A percentile compares a stretch with the other conserved stretches of the same genome.
Conservation (phyloP, 2,888 invertebrate genomes). For the Synanthedon vespiformis region DNA sequence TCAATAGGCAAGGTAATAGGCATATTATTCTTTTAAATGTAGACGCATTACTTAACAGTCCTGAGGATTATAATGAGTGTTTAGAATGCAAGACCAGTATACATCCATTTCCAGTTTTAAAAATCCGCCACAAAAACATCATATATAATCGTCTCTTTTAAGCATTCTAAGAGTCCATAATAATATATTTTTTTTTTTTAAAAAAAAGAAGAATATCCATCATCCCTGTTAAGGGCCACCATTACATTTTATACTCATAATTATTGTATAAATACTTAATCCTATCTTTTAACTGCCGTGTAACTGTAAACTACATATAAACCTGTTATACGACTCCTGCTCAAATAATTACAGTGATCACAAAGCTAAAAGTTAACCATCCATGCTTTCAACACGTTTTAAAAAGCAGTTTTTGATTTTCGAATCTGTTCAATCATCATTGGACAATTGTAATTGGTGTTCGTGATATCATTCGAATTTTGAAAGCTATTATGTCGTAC, state of each 20-base stretch:
- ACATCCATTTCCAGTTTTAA: no score
- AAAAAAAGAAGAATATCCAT: no score
- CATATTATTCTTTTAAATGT: no score
- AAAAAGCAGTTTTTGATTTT: conserved; percentile 5
- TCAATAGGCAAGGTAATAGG: no score
- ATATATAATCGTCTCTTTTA: no score
- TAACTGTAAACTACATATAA: conserved; percentile 26
- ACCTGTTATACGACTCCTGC: conserved; percentile 19
- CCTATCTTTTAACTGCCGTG: conserved; percentile 23
- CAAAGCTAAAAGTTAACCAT: conserved; percentile 8
- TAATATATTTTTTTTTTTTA: no score
- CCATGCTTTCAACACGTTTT: neutral
- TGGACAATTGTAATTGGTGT: neutral
- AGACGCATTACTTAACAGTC: no score
- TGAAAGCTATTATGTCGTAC: neutral
- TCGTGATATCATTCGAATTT: neutral
- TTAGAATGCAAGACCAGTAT: no score
- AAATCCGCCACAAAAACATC: no score
- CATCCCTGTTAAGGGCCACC: neutral
- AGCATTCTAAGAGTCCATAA: no score
- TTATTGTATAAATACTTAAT: conserved; percentile 45
- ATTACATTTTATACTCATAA: conserved; percentile 22
- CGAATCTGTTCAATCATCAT: conserved; percentile 10
- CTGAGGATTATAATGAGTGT: no score
- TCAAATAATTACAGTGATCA: conserved; percentile 31